Conservation (phyloP, 2,888 invertebrate species). For the Ellobium chinense region DNA sequence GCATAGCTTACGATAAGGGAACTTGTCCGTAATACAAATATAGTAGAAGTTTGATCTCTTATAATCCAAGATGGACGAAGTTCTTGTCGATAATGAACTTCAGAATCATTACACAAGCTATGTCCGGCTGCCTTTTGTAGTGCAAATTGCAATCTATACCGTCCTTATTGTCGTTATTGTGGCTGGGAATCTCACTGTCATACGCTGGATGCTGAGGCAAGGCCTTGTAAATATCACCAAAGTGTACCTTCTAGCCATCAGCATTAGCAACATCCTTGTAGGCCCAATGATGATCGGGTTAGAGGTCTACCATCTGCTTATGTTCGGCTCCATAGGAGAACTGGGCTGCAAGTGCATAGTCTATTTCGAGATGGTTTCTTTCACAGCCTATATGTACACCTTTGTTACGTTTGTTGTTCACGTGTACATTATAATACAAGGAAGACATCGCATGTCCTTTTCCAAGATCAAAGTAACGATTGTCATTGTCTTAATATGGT, state of each 20-base stretch:
- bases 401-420: not conserved
- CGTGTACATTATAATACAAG: not conserved
- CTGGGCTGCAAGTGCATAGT: not conserved
- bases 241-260: not conserved
- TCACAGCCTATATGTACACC: conserved; percentile 7
- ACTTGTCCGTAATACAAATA: no score
- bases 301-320: not conserved
- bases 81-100: no score
- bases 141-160: not conserved
- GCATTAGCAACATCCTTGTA: not conserved
- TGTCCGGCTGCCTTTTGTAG: not conserved
- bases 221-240: not conserved
- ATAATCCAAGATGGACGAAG: no score
- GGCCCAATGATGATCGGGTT: not conserved
- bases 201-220: not conserved
- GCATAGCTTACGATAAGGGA: no score
- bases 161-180: not conserved
- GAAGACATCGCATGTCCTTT: not conserved
- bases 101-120: no score
- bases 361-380: not conserved
- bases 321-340: no score
- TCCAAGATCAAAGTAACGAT: not conserved
- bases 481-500: not conserved
- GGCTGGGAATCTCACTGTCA: not conserved
- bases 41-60: no score